Percentiles rank a stretch among this genome's conserved stretches.
Conservation (phyloP, 2,888 invertebrate genomes). For the Philereme transversata region DNA sequence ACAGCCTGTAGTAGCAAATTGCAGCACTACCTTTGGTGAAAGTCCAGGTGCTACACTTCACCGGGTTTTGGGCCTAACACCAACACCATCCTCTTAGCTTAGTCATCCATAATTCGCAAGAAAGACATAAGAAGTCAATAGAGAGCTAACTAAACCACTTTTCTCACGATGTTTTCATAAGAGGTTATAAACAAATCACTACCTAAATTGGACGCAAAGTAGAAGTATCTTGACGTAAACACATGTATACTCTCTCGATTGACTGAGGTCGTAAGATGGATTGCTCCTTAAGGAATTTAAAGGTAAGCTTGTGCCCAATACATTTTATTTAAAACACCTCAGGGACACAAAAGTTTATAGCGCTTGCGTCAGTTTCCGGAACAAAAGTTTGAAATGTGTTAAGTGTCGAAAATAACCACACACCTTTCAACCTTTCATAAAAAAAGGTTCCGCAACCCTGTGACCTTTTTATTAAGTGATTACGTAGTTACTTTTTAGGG, state of each 20-base stretch:
- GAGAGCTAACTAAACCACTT: no score
- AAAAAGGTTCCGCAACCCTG: constrained; percentile 4
- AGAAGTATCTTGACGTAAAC: constrained; percentile 1
- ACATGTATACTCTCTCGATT: constrained; percentile 27
- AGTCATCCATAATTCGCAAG: no score
- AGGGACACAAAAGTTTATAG: not conserved
- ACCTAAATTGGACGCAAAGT: not conserved
- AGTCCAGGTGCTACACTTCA: no score
- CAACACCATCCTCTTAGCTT: no score
- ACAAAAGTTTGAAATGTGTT: no score
- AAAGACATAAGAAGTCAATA: no score
- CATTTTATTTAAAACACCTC: constrained; percentile 27
- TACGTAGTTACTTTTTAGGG: constrained; percentile 22
- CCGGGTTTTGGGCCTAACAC: no score
- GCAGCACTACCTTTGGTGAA: no score
- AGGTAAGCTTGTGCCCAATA: constrained; percentile 44
- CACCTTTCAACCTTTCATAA: constrained; percentile 9
- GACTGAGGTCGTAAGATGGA: constrained; percentile 42
- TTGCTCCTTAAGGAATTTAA: constrained; percentile 42
- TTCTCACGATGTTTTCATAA: no score
- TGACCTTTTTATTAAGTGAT: constrained; percentile 23
- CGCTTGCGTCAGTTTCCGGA: no score
- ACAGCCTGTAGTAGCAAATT: no score
- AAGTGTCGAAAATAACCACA: constrained; percentile 8
- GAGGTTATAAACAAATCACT: not conserved